A percentile compares a stretch with the other conserved stretches of the same genome.
Conservation (phyloP, 1,140 invertebrate genomes). For the Drosophila sechellia region DNA sequence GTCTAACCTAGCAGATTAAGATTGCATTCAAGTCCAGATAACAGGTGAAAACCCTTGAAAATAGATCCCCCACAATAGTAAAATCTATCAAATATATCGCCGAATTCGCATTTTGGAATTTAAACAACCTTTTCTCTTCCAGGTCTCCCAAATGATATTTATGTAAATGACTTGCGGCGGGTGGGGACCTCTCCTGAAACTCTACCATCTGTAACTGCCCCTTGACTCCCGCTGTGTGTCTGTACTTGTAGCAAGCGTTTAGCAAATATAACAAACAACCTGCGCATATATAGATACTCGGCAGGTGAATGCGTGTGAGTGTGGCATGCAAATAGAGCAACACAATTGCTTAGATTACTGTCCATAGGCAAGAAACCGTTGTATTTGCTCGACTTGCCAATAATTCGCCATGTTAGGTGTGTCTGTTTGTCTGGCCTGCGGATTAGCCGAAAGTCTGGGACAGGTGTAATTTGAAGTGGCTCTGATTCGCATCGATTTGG, state of each 20-base stretch:
- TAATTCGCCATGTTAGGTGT: conserved; percentile 28
- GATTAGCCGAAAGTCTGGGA: conserved; percentile 46
- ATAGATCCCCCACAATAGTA: neutral
- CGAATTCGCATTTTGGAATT: conserved; percentile 20
- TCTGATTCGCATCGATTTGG: conserved; percentile 50
- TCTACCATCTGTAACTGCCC: conserved; percentile 56
- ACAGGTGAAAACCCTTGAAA: neutral
- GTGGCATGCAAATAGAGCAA: conserved; percentile 48
- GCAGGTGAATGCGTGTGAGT: conserved; percentile 27
- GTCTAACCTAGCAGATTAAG: too few species aligned
- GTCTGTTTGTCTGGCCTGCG: conserved; percentile 25
- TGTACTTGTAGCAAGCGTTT: conserved; percentile 60
- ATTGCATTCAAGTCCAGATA: too few species aligned
- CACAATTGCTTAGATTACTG: conserved; percentile 71
- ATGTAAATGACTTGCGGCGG: conserved; percentile 64
- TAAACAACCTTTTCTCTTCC: conserved; percentile 29
- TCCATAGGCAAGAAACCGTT: conserved; percentile 28
- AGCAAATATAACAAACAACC: conserved; percentile 76
- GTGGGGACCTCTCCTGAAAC: neutral
- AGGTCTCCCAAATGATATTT: conserved; percentile 61
- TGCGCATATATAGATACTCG: conserved; percentile 27
- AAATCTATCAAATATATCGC: neutral
- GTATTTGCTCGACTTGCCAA: conserved; percentile 26
- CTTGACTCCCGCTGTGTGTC: conserved; percentile 14
- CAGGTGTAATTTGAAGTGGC: conserved; percentile 55